Base-by-base conservation (phyloP, 2,113 vertebrate genomes). In the Paracanthobrama guichenoti region DNA sequence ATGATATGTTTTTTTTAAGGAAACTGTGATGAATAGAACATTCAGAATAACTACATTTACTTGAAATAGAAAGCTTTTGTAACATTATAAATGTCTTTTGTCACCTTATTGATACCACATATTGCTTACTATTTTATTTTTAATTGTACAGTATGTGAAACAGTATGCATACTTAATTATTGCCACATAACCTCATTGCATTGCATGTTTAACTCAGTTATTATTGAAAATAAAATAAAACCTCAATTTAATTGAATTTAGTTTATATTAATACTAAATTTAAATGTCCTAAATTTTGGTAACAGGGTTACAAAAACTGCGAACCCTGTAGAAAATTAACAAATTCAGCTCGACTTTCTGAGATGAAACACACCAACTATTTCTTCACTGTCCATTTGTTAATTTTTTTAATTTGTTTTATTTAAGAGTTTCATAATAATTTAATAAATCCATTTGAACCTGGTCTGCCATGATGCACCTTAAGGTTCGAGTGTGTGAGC, bases 401-500 rank as follows among this genome's bases (percentile, higher is more conserved):
- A n/a, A n/a, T n/a, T n/a, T n/a, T n/a, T n/a, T n/a, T n/a, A n/a
- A n/a, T n/a, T n/a, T n/a, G n/a, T n/a, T n/a, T n/a, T n/a, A n/a
- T n/a, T n/a, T n/a, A 35, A 35, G 2, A 35, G 35, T 35, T 35
- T 35, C 35, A 0, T 2, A 4, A 3, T 35, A 55, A 39, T 67
- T 69, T 11, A 67, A 69, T 42, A 0, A 22, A 22, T 42, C 20
- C 7, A 20, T 53, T 55, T 55, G 48, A 11, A 8, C 73, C 16
- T 31, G 14, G n/a, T 55, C 73, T 76, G 73, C 73, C 73, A 76
- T 35, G 8, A 76, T 76, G 18, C 73, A 28, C 53, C 75, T 57
- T 59, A 8, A 39, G 53, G 31, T 78, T 78, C 20, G n/a, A 69
- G 4, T 82, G 53, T 76, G 26, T 59, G 50, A 67, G 67, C 78